phyloP scores from a whole-genome alignment of 1,140 invertebrate genomes.

The Papilio xuthus region DNA sequence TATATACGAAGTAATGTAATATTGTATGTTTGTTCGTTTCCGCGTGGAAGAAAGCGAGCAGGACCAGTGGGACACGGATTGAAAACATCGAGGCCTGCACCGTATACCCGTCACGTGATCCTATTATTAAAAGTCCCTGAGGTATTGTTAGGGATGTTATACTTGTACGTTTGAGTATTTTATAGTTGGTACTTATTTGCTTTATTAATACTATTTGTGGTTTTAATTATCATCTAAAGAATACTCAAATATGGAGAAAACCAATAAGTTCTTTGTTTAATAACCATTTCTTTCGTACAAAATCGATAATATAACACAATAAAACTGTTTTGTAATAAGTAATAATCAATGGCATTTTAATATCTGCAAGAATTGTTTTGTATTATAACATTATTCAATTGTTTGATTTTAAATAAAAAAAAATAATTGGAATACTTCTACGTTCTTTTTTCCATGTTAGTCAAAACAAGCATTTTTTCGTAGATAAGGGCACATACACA shows the following conservation, averaged over 20 bases:
- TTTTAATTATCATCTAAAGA: not conserved
- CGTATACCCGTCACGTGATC: constrained; percentile 7
- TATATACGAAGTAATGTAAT: constrained; percentile 30
- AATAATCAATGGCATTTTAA: not conserved
- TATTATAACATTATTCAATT: not conserved
- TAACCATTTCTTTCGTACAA: no score
- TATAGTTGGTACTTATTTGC: not conserved
- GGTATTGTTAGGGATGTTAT: constrained; percentile 8
- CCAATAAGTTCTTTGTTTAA: no score
- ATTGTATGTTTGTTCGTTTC: constrained; percentile 3
- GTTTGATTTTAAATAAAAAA: not conserved
- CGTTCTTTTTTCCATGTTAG: not conserved
- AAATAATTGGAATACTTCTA: not conserved
- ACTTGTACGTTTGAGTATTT: not conserved
- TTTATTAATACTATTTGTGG: not conserved
- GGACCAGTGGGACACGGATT: constrained; percentile 22
- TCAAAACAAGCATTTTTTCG: not conserved
- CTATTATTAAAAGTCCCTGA: constrained; percentile 17
- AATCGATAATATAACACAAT: not conserved
- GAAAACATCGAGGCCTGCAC: constrained; percentile 27
- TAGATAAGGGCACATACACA: not conserved
- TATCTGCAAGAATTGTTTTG: no score
- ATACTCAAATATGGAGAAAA: not conserved
- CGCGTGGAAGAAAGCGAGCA: constrained; percentile 21
- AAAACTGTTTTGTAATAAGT: not conserved